These are phyloP conservation scores for Taxidea taxus DNA, from an alignment of 2,113 vertebrate genomes.

Conservation along the genomic window DNA sequence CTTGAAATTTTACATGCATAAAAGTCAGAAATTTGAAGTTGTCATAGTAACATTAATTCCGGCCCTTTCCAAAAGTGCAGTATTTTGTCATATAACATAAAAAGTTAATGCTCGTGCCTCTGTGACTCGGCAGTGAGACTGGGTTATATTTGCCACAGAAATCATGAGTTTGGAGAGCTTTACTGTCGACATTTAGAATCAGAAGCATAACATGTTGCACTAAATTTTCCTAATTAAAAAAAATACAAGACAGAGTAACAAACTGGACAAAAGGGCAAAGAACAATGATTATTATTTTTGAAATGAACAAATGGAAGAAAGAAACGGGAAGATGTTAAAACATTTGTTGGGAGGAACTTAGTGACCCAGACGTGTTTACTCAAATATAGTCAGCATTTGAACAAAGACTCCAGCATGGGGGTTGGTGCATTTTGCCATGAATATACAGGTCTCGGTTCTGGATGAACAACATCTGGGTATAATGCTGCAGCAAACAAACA, in stretches of 20 bases:
- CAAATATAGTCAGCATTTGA: neutral
- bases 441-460: neutral
- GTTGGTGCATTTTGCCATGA: conserved; percentile 1
- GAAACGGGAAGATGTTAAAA: conserved; percentile 47
- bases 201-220: conserved; percentile 56
- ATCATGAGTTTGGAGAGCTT: conserved; percentile 45
- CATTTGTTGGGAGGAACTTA: conserved; percentile 53
- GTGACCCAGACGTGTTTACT: conserved; percentile 13
- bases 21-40: conserved; percentile 69
- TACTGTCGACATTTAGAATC: conserved; percentile 58
- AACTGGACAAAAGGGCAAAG: conserved; percentile 72
- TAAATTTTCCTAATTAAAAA: conserved; percentile 71
- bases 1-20: conserved; percentile 57
- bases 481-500: neutral
- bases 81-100: conserved; percentile 67
- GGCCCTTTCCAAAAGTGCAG: conserved; percentile 54
- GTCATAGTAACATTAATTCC: conserved; percentile 67
- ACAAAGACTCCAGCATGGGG: neutral
- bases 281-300: conserved; percentile 59
- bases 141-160: conserved; percentile 51
- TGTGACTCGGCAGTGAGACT: conserved; percentile 33
- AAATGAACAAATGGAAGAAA: conserved; percentile 62
- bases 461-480: conserved; percentile 44
- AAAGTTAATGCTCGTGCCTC: conserved; percentile 13
- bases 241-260: conserved; percentile 39